A percentile compares a stretch with the other conserved stretches of the same genome.
Evolutionary conservation across 2,888 invertebrate species (phyloP).

Genomic region (Caenorhabditis sp.): DNA sequence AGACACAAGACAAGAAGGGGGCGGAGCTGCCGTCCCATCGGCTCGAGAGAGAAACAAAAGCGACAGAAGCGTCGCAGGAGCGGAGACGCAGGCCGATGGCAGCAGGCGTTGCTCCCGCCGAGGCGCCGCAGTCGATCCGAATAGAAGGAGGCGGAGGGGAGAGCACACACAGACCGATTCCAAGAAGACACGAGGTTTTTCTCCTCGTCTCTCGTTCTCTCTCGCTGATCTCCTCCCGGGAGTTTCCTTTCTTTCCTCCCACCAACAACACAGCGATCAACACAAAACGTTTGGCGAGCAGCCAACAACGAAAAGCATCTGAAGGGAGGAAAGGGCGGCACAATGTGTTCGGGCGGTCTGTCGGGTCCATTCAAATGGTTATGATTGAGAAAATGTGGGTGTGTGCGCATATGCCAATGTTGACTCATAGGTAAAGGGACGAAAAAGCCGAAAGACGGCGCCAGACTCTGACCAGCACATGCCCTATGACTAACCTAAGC

Average conservation of each 20-base stretch:
- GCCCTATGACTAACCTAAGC: conserved; percentile 17
- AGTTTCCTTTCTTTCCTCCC: neutral
- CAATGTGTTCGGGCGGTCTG: neutral
- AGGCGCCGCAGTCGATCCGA: neutral
- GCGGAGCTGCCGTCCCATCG: conserved; percentile 32
- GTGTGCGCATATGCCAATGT: conserved; percentile 39
- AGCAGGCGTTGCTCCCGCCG: conserved; percentile 20
- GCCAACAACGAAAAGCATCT: neutral
- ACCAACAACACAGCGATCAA: neutral
- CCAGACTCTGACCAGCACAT: conserved; percentile 27
- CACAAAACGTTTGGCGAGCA: neutral
- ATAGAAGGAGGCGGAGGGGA: neutral
- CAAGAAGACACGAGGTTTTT: conserved; percentile 1
- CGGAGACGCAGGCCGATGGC: conserved; percentile 12
- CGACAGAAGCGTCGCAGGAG: conserved; percentile 2
- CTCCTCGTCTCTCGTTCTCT: neutral
- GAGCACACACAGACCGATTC: conserved; percentile 2
- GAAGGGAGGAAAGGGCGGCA: neutral
- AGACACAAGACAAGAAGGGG: conserved; percentile 15
- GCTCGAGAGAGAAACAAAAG: conserved; percentile 6
- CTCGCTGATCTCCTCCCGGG: conserved; percentile 4
- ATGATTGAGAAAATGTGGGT: conserved; percentile 14
- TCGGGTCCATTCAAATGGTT: conserved; percentile 11
- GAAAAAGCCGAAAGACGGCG: conserved; percentile 7
- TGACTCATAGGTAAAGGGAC: conserved; percentile 22